Base-by-base conservation (phyloP, 2,113 vertebrate species). In the Thalassarche chlororhynchos region DNA sequence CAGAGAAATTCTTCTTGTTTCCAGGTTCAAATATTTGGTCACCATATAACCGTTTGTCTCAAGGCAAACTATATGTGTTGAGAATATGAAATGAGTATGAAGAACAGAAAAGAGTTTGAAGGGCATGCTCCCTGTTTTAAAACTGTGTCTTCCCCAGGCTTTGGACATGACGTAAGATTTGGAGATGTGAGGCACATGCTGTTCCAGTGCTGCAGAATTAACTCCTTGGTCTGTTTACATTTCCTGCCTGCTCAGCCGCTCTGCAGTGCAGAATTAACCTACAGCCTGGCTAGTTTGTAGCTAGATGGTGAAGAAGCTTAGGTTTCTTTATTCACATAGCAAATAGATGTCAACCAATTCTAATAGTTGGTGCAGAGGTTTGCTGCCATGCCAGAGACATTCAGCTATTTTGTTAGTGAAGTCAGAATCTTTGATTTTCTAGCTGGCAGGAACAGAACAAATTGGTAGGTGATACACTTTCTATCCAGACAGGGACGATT, bases 381-480 rank as follows among this genome's bases (percentile, higher is more conserved):
- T 38, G 49, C 62, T 65, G 89, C 71, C 42, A 12, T 38, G 61
- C 8, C 64, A 84, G 51, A 95, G 65, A 87, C 46, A 70, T 31
- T 60, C 57, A 54, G 87, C 36, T 96, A 24, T 82, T 97, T 90
- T 90, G 72, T 90, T 94, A 76, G 90, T 61, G 40, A 71, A 85
- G 90, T 95, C 78, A 90, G 51, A 74, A 83, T 49, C 62, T 68
- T 94, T 94, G 69, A 71, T 97, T 75, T 92, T 87, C 83, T 96
- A 89, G 62, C 88, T 95, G 80, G 60, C 81, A 95, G 64, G 47
- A 96, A 93, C 65, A 71, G 94, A 95, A 94, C 74, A 97, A 96
- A 96, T 95, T 89, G 94, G 71, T 90, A 94, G 96, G 78, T 96
- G 91, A 93, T 69, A 76, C 76, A 88, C 88, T 95, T 96, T 92